Evolutionary conservation across 2,888 invertebrate species (phyloP).

Genomic region (Luperina nickerlii): DNA sequence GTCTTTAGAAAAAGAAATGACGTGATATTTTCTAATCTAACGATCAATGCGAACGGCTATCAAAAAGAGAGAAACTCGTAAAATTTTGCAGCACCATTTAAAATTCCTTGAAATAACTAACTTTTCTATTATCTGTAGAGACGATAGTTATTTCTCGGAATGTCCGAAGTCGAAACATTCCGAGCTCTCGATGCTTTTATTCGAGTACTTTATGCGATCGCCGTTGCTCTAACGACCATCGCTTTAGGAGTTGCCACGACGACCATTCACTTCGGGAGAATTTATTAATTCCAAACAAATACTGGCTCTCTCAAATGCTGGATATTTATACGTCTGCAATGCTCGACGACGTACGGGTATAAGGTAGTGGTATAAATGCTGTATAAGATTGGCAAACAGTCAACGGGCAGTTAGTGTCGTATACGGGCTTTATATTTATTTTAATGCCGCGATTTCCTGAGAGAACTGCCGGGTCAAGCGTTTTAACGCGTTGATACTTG

Average conservation of each 20-base stretch:
- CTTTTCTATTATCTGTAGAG: slow-evolving; percentile 7
- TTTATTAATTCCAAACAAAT: slow-evolving; percentile 61
- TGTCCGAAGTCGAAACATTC: slow-evolving; percentile 42
- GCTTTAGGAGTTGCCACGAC: slow-evolving; percentile 46
- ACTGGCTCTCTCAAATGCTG: slow-evolving; percentile 31
- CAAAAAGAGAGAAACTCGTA: slow-evolving; percentile 7
- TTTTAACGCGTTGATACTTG: slow-evolving; percentile 19
- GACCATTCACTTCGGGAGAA: slow-evolving; percentile 46
- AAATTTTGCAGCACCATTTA: slow-evolving; percentile 20
- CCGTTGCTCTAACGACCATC: slow-evolving; percentile 48
- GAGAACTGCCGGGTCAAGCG: slow-evolving; percentile 15
- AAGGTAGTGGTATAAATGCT: slow-evolving; percentile 37
- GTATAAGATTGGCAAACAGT: slow-evolving; percentile 56
- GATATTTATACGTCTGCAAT: slow-evolving; percentile 61
- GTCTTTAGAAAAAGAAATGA: not conserved
- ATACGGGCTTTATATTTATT: slow-evolving; percentile 44
- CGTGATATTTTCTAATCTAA: slow-evolving; percentile 13
- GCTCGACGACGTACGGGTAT: slow-evolving; percentile 18
- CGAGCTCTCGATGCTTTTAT: slow-evolving; percentile 45
- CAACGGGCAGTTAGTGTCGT: slow-evolving; percentile 47
- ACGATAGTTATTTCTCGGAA: slow-evolving; percentile 33
- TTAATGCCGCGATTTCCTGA: slow-evolving; percentile 31
- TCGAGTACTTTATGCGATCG: slow-evolving; percentile 45
- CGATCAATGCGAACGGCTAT: not conserved
- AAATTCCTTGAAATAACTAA: slow-evolving; percentile 30